A percentile compares a stretch with the other conserved stretches of the same genome.
These are phyloP conservation scores for Drosophila nr. perissopoda DNA, from an alignment of 2,888 invertebrate species.

Conservation along the genomic window DNA sequence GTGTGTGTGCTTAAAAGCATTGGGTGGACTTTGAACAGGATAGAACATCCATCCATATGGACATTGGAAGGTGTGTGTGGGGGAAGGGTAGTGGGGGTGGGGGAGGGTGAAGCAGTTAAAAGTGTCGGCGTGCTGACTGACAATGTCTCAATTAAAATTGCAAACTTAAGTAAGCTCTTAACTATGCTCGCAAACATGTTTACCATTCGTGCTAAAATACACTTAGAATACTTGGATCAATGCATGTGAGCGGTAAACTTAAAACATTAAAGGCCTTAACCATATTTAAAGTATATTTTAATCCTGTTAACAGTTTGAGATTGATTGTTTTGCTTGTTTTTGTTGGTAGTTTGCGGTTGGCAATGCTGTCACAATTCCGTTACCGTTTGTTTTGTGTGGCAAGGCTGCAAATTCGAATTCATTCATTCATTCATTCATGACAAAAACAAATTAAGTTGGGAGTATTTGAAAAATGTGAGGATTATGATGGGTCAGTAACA, in stretches of 20 bases:
- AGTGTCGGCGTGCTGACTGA: slow-evolving; percentile 39
- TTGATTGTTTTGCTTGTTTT: not conserved
- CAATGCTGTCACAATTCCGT: slow-evolving; percentile 32
- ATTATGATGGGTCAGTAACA: not conserved
- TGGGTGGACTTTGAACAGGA: slow-evolving; percentile 56
- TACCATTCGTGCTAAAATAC: slow-evolving; percentile 20
- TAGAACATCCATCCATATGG: slow-evolving; percentile 19
- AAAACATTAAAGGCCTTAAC: not conserved
- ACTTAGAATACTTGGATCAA: slow-evolving; percentile 10
- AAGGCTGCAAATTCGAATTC: slow-evolving; percentile 35
- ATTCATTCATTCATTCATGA: slow-evolving; percentile 4
- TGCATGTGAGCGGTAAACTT: not conserved
- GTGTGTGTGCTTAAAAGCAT: slow-evolving; percentile 73
- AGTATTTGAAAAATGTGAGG: slow-evolving; percentile 3
- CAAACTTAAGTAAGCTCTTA: slow-evolving; percentile 49
- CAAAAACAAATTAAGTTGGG: not conserved
- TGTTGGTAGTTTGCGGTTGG: slow-evolving; percentile 24
- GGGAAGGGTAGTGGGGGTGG: not conserved
- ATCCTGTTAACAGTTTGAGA: slow-evolving; percentile 36
- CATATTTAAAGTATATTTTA: not conserved
- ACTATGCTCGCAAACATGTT: slow-evolving; percentile 38
- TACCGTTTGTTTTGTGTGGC: slow-evolving; percentile 37
- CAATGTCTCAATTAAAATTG: slow-evolving; percentile 74
- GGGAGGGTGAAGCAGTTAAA: slow-evolving; percentile 47
- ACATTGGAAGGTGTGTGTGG: slow-evolving; percentile 9